These are phyloP conservation scores for Takifugu bimaculatus DNA, from an alignment of 2,113 vertebrate species.

Conservation along the genomic window DNA sequence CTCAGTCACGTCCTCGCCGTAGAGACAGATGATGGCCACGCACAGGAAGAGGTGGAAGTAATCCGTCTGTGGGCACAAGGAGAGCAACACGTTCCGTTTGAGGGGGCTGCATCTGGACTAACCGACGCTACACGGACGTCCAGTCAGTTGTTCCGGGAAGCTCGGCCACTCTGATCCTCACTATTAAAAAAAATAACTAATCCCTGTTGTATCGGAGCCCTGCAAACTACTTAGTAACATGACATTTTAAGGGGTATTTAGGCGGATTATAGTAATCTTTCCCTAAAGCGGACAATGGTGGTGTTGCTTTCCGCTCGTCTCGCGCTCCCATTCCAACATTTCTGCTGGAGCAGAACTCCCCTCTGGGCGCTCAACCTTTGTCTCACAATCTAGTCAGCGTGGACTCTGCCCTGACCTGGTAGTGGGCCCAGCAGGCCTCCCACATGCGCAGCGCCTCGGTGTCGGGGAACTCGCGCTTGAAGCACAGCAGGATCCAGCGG, in stretches of 20 bases:
- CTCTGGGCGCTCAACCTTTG: not conserved
- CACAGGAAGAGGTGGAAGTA: conserved; percentile 99
- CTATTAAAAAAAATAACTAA: not conserved
- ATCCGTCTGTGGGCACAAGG: conserved; percentile 80
- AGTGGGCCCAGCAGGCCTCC: conserved; percentile 99
- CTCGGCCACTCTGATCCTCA: too few species aligned
- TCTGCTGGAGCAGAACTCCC: not conserved
- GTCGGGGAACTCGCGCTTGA: conserved; percentile 94
- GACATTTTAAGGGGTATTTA: conserved; percentile 10
- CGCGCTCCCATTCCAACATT: not conserved
- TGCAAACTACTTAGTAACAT: not conserved
- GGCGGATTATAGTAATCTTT: conserved; percentile 36
- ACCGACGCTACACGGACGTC: too few species aligned
- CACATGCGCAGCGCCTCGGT: conserved; percentile 92
- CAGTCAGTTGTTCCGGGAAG: too few species aligned
- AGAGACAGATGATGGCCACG: conserved; percentile 92
- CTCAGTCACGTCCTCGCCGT: conserved; percentile 92
- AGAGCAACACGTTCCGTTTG: not conserved
- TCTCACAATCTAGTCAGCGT: not conserved
- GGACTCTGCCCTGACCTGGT: conserved; percentile 79
- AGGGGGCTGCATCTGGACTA: too few species aligned
- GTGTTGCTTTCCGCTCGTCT: not conserved
- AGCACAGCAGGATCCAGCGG: conserved; percentile 98
- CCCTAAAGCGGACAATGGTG: not conserved
- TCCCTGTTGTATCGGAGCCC: not conserved